Evolutionary conservation across 1,140 invertebrate genomes (phyloP).

Genomic region (Ridgeia piscesae): DNA sequence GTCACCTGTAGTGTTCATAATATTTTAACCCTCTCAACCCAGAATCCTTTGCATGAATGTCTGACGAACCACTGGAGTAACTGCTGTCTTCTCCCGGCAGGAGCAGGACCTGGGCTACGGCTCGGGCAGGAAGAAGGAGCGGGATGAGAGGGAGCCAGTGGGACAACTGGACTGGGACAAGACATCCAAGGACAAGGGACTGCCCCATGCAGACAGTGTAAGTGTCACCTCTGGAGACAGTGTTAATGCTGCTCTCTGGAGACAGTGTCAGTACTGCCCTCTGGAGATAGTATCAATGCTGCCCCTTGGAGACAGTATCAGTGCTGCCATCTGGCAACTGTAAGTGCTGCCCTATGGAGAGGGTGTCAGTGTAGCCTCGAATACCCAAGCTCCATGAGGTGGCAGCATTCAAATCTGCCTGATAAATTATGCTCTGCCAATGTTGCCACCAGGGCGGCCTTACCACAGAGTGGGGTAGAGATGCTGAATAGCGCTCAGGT

Average conservation of each 20-base stretch:
- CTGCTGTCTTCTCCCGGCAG: neutral
- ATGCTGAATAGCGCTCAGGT: too few relatives aligned
- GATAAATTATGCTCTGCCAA: too few relatives aligned
- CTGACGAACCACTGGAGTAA: neutral
- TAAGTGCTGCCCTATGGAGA: too few relatives aligned
- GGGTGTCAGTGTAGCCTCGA: too few relatives aligned
- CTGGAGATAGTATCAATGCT: neutral
- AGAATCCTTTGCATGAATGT: neutral
- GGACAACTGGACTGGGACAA: conserved; percentile 22
- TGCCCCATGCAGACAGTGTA: neutral
- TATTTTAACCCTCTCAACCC: neutral
- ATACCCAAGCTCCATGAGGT: too few relatives aligned
- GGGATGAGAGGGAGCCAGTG: neutral
- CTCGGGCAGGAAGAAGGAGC: conserved; percentile 32
- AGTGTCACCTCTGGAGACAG: too few relatives aligned
- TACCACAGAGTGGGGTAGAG: too few relatives aligned
- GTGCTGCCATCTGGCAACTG: neutral
- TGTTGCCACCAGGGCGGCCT: too few relatives aligned
- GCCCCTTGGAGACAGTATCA: neutral
- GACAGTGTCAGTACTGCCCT: neutral
- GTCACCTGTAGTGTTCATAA: neutral
- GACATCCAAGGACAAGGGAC: neutral
- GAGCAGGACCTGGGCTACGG: conserved; percentile 53
- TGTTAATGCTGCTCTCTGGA: neutral
- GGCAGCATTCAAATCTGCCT: too few relatives aligned